Evolutionary conservation across 1,140 invertebrate genomes (phyloP).

Genomic region (Tyrophagus putrescentiae): DNA sequence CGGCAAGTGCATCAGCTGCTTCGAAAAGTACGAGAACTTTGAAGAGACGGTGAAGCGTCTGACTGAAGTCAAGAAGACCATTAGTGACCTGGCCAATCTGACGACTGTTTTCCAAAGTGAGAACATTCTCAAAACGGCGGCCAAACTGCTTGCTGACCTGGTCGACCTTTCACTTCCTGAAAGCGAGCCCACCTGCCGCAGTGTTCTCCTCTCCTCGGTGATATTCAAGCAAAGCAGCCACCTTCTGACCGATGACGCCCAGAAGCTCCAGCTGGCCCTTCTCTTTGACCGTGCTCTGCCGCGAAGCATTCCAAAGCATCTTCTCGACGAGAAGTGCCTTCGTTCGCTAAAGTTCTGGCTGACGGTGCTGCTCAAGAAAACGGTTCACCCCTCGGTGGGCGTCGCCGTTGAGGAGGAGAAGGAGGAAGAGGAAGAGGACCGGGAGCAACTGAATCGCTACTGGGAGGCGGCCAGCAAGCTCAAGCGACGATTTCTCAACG

Average conservation of each 20-base stretch:
- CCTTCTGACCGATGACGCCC: neutral
- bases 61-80: neutral
- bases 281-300: neutral
- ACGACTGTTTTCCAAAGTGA: neutral
- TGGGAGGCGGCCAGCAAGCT: too few species aligned
- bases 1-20: constrained; percentile 3
- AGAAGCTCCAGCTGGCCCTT: neutral
- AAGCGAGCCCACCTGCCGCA: neutral
- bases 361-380: too few species aligned
- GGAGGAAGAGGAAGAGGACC: too few species aligned
- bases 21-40: neutral
- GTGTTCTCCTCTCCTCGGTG: neutral
- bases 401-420: too few species aligned
- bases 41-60: neutral
- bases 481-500: too few species aligned
- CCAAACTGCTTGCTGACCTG: neutral
- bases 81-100: neutral
- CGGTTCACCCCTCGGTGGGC: too few species aligned
- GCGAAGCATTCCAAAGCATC: too few species aligned
- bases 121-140: neutral
- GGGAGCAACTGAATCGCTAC: too few species aligned
- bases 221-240: neutral
- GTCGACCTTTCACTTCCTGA: neutral
- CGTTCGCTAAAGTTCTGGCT: too few species aligned
- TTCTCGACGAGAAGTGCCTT: too few species aligned